phyloP scores from a whole-genome alignment of 2,888 invertebrate species.

The Lycaena phlaeas region DNA sequence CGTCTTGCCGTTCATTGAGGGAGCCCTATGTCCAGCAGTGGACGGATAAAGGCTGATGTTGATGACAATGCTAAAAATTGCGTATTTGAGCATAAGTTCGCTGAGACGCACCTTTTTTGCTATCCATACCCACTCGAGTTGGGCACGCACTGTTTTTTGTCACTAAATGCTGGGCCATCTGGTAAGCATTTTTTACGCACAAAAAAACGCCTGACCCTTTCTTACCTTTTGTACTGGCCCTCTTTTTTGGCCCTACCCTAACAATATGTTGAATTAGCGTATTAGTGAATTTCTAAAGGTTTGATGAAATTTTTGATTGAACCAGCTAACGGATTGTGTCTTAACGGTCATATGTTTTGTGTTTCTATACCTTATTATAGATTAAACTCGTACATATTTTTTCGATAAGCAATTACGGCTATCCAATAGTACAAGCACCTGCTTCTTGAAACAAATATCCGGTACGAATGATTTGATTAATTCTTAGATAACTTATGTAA shows the following conservation, averaged over 20 bases:
- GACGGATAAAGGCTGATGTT: too few species aligned
- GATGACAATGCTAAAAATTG: too few species aligned
- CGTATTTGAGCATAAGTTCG: too few species aligned
- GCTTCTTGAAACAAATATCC: too few species aligned
- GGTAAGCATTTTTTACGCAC: conserved; percentile 60
- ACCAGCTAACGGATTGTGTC: conserved; percentile 63
- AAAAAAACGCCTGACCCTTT: conserved; percentile 70
- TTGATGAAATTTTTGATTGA: conserved; percentile 70
- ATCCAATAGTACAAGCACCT: conserved; percentile 16
- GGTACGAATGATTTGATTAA: too few species aligned
- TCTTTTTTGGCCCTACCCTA: conserved; percentile 53
- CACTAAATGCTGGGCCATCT: conserved; percentile 67
- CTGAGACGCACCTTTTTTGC: too few species aligned
- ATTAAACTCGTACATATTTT: conserved; percentile 28
- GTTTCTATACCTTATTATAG: conserved; percentile 27
- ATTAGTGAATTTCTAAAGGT: conserved; percentile 66
- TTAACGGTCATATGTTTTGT: conserved; percentile 48
- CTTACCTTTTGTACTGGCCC: conserved; percentile 65
- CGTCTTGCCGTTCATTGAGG: too few species aligned
- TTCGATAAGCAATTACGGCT: conserved; percentile 19
- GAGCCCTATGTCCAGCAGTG: too few species aligned
- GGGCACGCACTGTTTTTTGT: conserved; percentile 69
- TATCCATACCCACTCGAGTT: conserved; percentile 45
- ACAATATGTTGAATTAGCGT: conserved; percentile 70
- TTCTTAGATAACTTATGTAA: too few species aligned